A percentile compares a stretch with the other conserved stretches of the same genome.
Evolutionary conservation across 2,797 vertebrate genomes (phyloP).

Genomic region (Epinephelus malabaricus): DNA sequence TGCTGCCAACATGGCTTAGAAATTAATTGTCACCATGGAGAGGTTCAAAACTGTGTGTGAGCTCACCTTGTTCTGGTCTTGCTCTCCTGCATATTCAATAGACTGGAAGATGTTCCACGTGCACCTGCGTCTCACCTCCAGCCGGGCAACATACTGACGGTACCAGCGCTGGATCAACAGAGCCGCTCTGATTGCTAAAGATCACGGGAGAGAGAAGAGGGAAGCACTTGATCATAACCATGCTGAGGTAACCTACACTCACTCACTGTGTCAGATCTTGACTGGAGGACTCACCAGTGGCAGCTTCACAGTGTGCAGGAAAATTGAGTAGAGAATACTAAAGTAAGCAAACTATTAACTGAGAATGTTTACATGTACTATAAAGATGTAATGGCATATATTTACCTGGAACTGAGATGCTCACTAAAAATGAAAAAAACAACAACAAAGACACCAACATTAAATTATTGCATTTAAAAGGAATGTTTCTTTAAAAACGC

Average conservation of each 20-base stretch:
- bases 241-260: background rate
- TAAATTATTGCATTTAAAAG: background rate
- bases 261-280: background rate
- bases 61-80: conserved; percentile 94
- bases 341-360: background rate
- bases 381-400: conserved; percentile 1
- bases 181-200: conserved; percentile 89
- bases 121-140: conserved; percentile 91
- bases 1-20: background rate
- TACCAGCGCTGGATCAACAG: conserved; percentile 97
- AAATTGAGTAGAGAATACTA: conserved; percentile 20
- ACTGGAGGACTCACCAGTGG: conserved; percentile 78
- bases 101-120: conserved; percentile 95
- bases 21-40: background rate
- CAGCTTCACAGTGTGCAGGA: conserved; percentile 71
- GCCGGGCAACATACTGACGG: conserved; percentile 88
- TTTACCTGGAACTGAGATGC: conserved; percentile 83
- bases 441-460: background rate
- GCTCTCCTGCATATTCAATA: conserved; percentile 95
- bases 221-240: background rate
- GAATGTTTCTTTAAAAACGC: background rate
- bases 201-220: background rate
- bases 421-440: conserved; percentile 61
- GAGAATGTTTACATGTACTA: background rate
- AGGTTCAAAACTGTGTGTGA: background rate